These are phyloP conservation scores for Sebastes fasciatus DNA, from an alignment of 2,113 vertebrate species.

Conservation along the genomic window DNA sequence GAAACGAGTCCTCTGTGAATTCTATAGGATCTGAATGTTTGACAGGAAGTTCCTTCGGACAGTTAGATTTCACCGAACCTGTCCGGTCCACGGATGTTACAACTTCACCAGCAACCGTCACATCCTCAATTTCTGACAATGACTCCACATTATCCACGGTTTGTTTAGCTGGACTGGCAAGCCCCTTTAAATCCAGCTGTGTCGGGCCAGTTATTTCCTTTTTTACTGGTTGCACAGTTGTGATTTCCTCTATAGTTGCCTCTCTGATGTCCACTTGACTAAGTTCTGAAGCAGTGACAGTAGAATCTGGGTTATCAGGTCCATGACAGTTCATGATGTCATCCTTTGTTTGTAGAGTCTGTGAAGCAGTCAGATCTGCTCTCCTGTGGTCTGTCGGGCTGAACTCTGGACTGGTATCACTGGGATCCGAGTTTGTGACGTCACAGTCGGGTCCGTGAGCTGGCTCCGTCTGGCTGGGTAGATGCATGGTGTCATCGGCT, in stretches of 20 bases:
- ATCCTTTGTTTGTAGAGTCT: slow-evolving; percentile 5
- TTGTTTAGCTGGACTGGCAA: not conserved
- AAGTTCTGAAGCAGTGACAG: not conserved
- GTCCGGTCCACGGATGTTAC: not conserved
- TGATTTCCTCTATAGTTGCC: not conserved
- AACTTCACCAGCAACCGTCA: not conserved
- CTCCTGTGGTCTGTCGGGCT: not conserved
- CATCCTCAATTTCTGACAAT: slow-evolving; percentile 1
- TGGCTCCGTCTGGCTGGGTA: slow-evolving; percentile 48
- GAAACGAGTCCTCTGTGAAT: slow-evolving; percentile 13
- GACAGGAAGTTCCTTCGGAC: slow-evolving; percentile 23
- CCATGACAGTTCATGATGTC: not conserved
- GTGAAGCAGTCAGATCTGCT: slow-evolving; percentile 1
- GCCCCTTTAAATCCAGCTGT: not conserved
- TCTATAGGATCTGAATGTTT: slow-evolving; percentile 14
- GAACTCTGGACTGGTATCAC: not conserved
- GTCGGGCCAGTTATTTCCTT: slow-evolving; percentile 1
- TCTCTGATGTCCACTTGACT: not conserved
- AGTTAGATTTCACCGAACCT: slow-evolving; percentile 4
- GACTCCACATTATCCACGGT: not conserved
- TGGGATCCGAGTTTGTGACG: not conserved
- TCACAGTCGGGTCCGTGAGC: not conserved
- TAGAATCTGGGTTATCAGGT: not conserved
- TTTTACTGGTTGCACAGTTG: not conserved
- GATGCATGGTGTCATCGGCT: slow-evolving; percentile 43